These are phyloP conservation scores for Cremastinae sp. DNA, from an alignment of 2,888 invertebrate species.

Conservation along the genomic window DNA sequence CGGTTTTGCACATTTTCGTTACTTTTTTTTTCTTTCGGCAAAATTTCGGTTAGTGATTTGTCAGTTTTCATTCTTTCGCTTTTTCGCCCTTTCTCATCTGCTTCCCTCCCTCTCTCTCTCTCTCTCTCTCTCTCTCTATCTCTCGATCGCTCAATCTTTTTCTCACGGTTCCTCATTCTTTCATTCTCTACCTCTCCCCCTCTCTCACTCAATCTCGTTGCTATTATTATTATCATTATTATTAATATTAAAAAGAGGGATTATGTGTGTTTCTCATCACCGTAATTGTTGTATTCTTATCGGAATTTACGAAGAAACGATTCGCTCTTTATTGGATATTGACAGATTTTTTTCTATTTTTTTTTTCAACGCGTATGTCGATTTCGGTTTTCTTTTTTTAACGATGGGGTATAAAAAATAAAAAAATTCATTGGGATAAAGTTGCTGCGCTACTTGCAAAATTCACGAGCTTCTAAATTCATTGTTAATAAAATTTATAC, in stretches of 20 bases:
- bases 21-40: slow-evolving; percentile 16
- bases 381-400: neutral
- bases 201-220: neutral
- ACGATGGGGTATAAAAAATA: neutral
- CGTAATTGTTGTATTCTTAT: slow-evolving; percentile 10
- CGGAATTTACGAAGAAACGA: slow-evolving; percentile 1
- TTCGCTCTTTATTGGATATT: neutral
- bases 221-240: neutral
- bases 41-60: slow-evolving; percentile 23
- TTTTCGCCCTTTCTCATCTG: neutral
- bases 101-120: neutral
- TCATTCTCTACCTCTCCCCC: neutral
- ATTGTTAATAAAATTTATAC: neutral
- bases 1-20: slow-evolving; percentile 17
- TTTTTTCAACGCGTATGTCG: neutral
- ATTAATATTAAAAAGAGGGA: slow-evolving; percentile 1
- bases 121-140: neutral
- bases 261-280: neutral
- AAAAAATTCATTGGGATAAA: neutral
- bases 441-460: neutral
- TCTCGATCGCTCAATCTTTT: neutral
- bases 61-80: neutral
- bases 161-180: neutral
- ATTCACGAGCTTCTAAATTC: neutral
- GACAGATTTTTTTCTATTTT: neutral